Conservation (phyloP, 1,140 invertebrate species). For the Aphelinus certus region DNA sequence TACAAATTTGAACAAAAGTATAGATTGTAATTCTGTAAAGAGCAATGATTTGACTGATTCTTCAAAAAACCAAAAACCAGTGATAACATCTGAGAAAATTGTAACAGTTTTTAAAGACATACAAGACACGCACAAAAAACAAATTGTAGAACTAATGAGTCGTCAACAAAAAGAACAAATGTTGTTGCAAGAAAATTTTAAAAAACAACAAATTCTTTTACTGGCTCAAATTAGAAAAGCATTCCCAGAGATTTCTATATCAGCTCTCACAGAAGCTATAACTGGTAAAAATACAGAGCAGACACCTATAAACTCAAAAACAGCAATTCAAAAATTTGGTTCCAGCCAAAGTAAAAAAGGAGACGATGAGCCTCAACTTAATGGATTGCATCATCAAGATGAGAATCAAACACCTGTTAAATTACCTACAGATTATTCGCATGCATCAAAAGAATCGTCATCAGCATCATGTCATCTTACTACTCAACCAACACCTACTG, state of each 20-base stretch:
- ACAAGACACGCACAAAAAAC: slow-evolving; percentile 69
- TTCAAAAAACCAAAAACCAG: slow-evolving; percentile 43
- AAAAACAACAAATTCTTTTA: slow-evolving; percentile 69
- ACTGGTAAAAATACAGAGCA: slow-evolving; percentile 23
- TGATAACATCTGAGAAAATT: slow-evolving; percentile 57
- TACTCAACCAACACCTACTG: slow-evolving; percentile 21
- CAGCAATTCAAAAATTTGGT: neutral
- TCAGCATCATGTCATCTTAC: slow-evolving; percentile 12
- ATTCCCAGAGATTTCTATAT: slow-evolving; percentile 51
- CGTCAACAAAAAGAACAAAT: slow-evolving; percentile 70
- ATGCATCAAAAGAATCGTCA: slow-evolving; percentile 19
- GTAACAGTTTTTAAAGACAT: slow-evolving; percentile 66
- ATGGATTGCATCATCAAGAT: slow-evolving; percentile 22
- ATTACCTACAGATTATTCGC: neutral
- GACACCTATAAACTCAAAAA: slow-evolving; percentile 10
- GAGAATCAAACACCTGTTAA: slow-evolving; percentile 2
- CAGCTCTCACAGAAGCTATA: slow-evolving; percentile 43
- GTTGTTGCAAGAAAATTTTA: slow-evolving; percentile 69
- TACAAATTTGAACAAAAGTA: slow-evolving; percentile 53
- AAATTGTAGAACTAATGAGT: slow-evolving; percentile 68
- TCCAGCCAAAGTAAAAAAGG: neutral
- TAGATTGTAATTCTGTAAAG: slow-evolving; percentile 30
- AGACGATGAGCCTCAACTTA: slow-evolving; percentile 4
- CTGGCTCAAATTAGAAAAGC: slow-evolving; percentile 68
- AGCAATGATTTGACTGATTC: slow-evolving; percentile 1